Evolutionary conservation across 1,140 invertebrate species (phyloP).

Genomic region (Hestina assimilis): DNA sequence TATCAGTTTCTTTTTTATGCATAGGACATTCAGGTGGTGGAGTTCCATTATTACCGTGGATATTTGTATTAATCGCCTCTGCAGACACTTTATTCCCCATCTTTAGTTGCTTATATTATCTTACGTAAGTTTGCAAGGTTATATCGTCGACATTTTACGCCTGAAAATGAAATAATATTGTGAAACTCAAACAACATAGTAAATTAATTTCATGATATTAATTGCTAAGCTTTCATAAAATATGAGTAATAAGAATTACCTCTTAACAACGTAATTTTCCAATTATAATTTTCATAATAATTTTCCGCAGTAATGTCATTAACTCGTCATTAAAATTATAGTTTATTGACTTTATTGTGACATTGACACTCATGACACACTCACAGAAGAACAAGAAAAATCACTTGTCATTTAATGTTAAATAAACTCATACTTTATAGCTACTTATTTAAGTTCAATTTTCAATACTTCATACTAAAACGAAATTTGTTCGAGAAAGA

Average conservation of each 20-base stretch:
- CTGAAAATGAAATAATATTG: constrained; percentile 1
- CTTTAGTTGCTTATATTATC: constrained; percentile 34
- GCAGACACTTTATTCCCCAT: constrained; percentile 83
- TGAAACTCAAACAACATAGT: not conserved
- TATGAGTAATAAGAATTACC: not conserved
- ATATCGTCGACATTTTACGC: constrained; percentile 22
- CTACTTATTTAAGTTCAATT: no score
- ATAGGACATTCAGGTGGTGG: constrained; percentile 87
- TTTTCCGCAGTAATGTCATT: no score
- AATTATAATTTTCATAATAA: not conserved
- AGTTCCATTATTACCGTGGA: constrained; percentile 54
- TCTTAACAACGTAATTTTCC: not conserved
- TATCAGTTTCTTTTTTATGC: constrained; percentile 78
- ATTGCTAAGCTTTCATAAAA: no score
- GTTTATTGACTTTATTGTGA: no score
- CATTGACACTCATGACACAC: no score
- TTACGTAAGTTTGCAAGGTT: constrained; percentile 69
- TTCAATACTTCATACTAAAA: no score
- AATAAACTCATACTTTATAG: no score
- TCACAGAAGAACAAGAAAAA: no score
- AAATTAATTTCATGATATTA: not conserved
- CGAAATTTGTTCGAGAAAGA: no score
- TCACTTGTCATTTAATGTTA: no score
- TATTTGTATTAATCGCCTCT: constrained; percentile 69
- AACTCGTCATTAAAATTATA: no score